These are phyloP conservation scores for Phasia obesa DNA, from an alignment of 2,888 invertebrate genomes.

Conservation along the genomic window DNA sequence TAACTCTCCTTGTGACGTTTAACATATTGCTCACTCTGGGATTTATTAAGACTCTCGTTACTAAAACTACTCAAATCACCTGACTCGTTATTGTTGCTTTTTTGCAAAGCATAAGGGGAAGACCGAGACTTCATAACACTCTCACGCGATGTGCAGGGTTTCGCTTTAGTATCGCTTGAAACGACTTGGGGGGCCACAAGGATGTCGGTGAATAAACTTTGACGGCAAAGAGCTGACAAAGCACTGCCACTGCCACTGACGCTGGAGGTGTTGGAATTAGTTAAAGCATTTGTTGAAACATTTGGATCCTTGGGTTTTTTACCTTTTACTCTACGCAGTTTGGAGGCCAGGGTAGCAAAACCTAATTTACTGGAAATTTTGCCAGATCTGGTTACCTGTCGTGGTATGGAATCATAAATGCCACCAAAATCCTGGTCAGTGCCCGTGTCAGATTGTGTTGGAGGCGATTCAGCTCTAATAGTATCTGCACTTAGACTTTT, in stretches of 20 bases:
- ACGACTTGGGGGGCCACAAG: conserved; percentile 75
- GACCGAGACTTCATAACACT: conserved; percentile 80
- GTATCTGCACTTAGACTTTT: conserved; percentile 91
- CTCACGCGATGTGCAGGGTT: conserved; percentile 35
- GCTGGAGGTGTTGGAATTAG: conserved; percentile 72
- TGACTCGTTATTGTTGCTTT: conserved; percentile 35
- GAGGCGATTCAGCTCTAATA: conserved; percentile 83
- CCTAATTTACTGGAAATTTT: conserved; percentile 82
- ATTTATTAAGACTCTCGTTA: conserved; percentile 78
- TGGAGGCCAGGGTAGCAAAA: conserved; percentile 85
- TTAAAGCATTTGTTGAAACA: conserved; percentile 7
- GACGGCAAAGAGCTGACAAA: conserved; percentile 88
- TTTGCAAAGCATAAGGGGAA: conserved; percentile 77
- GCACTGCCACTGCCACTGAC: conserved; percentile 86
- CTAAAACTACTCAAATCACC: conserved; percentile 59
- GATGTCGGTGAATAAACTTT: conserved; percentile 88
- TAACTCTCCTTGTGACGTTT: conserved; percentile 79
- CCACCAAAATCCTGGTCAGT: conserved; percentile 80
- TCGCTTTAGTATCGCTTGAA: conserved; percentile 28
- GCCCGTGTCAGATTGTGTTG: conserved; percentile 72
- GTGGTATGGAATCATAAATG: conserved; percentile 84
- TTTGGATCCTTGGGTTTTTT: conserved; percentile 74
- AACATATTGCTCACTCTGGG: conserved; percentile 80
- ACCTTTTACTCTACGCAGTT: conserved; percentile 85
- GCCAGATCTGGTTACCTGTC: conserved; percentile 80